These are phyloP conservation scores for Sarcophaga variegata DNA, from an alignment of 2,888 invertebrate genomes.

Conservation along the genomic window DNA sequence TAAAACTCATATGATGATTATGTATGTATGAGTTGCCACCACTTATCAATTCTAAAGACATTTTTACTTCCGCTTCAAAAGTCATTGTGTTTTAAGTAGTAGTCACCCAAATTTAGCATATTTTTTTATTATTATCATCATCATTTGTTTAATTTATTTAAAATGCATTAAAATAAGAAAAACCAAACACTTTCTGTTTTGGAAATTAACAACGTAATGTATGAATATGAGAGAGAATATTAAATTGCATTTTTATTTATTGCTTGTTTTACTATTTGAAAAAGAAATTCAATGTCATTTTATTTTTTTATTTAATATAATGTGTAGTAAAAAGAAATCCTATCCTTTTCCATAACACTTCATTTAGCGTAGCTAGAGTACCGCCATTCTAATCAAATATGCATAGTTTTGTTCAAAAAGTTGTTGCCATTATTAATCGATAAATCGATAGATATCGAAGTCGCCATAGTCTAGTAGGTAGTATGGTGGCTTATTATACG, in stretches of 20 bases:
- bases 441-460: too few relatives aligned
- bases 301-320: too few relatives aligned
- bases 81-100: slow-evolving; percentile 18
- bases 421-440: too few relatives aligned
- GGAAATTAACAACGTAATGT: neutral
- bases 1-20: neutral
- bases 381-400: too few relatives aligned
- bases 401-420: too few relatives aligned
- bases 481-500: too few relatives aligned
- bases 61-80: slow-evolving; percentile 38
- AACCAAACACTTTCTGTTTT: neutral
- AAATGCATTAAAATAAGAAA: neutral
- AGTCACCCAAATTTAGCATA: slow-evolving; percentile 22
- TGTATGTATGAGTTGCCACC: neutral
- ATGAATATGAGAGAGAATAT: slow-evolving; percentile 13
- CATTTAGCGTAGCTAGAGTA: too few relatives aligned
- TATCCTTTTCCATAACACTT: too few relatives aligned
- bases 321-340: too few relatives aligned
- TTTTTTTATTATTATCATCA: neutral
- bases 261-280: neutral
- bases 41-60: slow-evolving; percentile 8
- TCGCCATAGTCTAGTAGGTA: too few relatives aligned
- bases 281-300: slow-evolving; percentile 38
- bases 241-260: slow-evolving; percentile 37
- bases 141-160: neutral